Base-by-base conservation (phyloP, 2,888 invertebrate species). In the Lasioglossum leucozonium region DNA sequence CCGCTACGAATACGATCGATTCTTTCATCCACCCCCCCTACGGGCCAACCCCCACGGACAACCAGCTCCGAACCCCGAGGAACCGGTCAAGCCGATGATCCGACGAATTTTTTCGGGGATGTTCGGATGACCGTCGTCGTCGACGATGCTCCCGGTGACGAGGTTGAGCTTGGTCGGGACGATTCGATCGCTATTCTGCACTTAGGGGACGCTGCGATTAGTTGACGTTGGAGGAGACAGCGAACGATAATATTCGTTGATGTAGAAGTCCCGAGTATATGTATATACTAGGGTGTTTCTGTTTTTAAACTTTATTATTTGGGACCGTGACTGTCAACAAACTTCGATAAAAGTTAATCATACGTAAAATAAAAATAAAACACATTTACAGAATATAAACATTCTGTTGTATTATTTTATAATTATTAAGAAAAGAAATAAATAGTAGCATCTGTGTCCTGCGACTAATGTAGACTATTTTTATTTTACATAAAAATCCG, bases 31-130 rank as follows among this genome's bases (percentile, higher is more conserved):
- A 55, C 47, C 2, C 26, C 26, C 58, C 13, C 8, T 51, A 51
- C 51, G 51, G 51, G 58, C 26, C 58, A 62, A 26, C 58, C 58
- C 58, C 58, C 58, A 69, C 69, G 13, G 40, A 18, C 71, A 37
- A 37, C 37, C 67, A 37, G 42, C 42, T 71, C 71, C 26, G 26
- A 10, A n/a, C 71, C 71, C 40, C 37, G 37, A 37, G 37, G 37
- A 69, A n/a, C 69, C 37, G 40, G 69, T 40, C 69, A 34, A 37
- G 37, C 69, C 40, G 69, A 69, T 69, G 37, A 40, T 69, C 40
- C 37, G 65, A 34, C 65, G 34, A 65, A 30, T 72, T 72, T 42
- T 72, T 72, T 72, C 26, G 65, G 75, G 37, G 75, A 44, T 42
- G 55, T 72, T 72, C 42, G 26, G 44, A 44, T 42, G 72, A 62